Base-by-base conservation (phyloP, 2,888 invertebrate species). In the Aphrophora alni region DNA sequence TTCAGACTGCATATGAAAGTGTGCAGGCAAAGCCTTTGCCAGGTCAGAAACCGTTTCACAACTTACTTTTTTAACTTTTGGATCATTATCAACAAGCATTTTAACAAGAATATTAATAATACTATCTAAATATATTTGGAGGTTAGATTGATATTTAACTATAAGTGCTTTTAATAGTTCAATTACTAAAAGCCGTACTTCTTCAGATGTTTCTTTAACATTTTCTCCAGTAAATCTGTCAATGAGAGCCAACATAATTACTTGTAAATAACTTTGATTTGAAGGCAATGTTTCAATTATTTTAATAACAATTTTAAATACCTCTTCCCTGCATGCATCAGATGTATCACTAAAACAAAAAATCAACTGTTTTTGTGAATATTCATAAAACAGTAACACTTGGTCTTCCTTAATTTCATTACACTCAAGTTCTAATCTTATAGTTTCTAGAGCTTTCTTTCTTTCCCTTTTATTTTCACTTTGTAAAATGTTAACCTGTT, bases 211-310 rank as follows among this genome's bases (percentile, higher is more conserved):
- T 87, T 94, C 94, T 3, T 91, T 86, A 69, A 94, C 90, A 87
- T 97, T 96, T 59, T 93, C 91, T 79, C 92, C 92, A 0, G 95
- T 96, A 83, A 98, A 91, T 82, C 97, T 92, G 85, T 94, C 93
- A 0, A 93, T 91, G 82, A 97, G 87, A 0, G 94, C 92, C 0
- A 96, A 95, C 44, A 97, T 89, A 21, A 97, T 89, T 84, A 94
- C 94, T 0, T 93, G 92, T 76, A 96, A 89, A 87, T 94, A 93
- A 83, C 93, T 94, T 84, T 95, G 94, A 83, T 93, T 91, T 0
- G 92, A 87, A 0, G 93, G 92, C 28, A 95, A 87, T 38, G 88
- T 88, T 21, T 90, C 88, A 17, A 93, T 87, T 83, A 93, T 91
- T 85, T 89, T 90, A 0, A 88, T 89, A 28, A 93, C 88, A 81